Conservation (phyloP, 2,888 invertebrate species). For the Girardia tigrina region DNA sequence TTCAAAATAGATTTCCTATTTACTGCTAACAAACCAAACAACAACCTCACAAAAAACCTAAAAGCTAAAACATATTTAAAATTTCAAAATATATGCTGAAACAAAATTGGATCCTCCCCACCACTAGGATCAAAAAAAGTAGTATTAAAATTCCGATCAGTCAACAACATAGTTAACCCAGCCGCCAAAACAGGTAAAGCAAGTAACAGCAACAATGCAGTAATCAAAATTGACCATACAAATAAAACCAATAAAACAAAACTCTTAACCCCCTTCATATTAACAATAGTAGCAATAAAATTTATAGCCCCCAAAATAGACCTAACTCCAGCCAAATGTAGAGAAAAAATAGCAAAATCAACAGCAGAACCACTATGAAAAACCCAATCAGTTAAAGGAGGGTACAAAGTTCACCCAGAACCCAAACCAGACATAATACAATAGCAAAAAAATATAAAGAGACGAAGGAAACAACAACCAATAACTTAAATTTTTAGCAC, state of each 20-base stretch:
- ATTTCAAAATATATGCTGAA: slow-evolving; percentile 72
- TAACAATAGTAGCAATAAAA: slow-evolving; percentile 65
- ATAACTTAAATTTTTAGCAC: slow-evolving; percentile 72
- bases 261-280: slow-evolving; percentile 51
- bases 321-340: slow-evolving; percentile 63
- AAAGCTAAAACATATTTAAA: no score
- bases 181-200: slow-evolving; percentile 63
- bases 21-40: no score
- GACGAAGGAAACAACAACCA: slow-evolving; percentile 62
- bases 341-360: slow-evolving; percentile 62
- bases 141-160: slow-evolving; percentile 67
- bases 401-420: slow-evolving; percentile 67
- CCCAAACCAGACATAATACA: slow-evolving; percentile 59
- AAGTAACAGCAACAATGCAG: background rate
- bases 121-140: slow-evolving; percentile 65
- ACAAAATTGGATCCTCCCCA: slow-evolving; percentile 64
- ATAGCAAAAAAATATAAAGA: slow-evolving; percentile 58
- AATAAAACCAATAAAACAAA: slow-evolving; percentile 16
- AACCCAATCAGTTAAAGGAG: slow-evolving; percentile 59
- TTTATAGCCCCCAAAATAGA: slow-evolving; percentile 63
- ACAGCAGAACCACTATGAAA: slow-evolving; percentile 59
- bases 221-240: slow-evolving; percentile 30
- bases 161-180: slow-evolving; percentile 65
- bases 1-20: no score
- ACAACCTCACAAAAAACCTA: no score